Percentiles rank a stretch among this genome's conserved stretches.
phyloP scores from a whole-genome alignment of 1,140 invertebrate genomes.

The Drosophila auraria region DNA sequence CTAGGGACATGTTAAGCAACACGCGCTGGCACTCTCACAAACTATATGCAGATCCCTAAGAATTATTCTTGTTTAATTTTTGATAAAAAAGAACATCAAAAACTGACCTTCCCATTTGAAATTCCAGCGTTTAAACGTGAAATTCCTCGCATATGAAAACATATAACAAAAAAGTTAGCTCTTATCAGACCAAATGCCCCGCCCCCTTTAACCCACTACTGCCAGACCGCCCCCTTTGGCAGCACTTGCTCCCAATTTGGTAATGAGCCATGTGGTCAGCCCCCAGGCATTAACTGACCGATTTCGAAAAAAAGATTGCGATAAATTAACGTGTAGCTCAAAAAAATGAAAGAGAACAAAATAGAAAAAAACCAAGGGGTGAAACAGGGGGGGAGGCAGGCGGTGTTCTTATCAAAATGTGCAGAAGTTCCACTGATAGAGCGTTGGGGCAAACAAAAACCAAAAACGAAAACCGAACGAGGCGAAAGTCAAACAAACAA shows the following conservation, averaged over 20 bases:
- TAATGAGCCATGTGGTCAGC: conserved; percentile 57
- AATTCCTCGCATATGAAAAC: background rate
- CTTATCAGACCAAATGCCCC: conserved; percentile 3
- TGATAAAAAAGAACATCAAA: background rate
- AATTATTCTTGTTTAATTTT: background rate
- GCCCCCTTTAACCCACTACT: background rate
- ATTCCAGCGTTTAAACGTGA: background rate
- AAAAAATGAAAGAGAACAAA: background rate
- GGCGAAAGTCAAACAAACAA: conserved; percentile 69
- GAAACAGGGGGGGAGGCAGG: background rate
- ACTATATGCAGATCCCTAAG: background rate
- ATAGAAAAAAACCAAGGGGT: background rate
- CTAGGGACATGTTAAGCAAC: too few species aligned
- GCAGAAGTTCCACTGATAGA: conserved; percentile 58
- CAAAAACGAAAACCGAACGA: conserved; percentile 43
- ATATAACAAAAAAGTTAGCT: too few species aligned
- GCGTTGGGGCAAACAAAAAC: conserved; percentile 38
- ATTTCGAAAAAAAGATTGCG: conserved; percentile 40
- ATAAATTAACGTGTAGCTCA: conserved; percentile 44
- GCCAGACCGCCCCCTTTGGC: background rate
- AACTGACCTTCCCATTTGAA: background rate
- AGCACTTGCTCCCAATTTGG: conserved; percentile 33
- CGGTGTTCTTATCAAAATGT: conserved; percentile 49
- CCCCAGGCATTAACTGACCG: conserved; percentile 43
- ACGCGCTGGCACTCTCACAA: too few species aligned